phyloP scores from a whole-genome alignment of 2,113 vertebrate genomes.

The Meleagris gallopavo region DNA sequence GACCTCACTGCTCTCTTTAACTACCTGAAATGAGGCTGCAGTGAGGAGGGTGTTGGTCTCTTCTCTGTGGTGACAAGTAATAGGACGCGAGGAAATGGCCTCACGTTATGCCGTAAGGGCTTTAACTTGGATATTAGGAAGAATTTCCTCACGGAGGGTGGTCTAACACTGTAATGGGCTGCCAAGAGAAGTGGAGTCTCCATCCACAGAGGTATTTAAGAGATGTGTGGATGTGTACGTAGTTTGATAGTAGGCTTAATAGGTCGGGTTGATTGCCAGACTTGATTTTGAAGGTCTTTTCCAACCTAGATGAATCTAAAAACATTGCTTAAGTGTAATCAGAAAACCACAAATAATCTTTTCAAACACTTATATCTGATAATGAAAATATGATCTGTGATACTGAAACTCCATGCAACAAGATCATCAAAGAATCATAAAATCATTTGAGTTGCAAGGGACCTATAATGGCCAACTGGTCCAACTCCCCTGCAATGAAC shows the following conservation, averaged over 20 bases:
- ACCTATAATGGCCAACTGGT: no score
- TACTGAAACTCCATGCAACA: neutral
- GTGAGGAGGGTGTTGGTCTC: neutral
- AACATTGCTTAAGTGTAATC: neutral
- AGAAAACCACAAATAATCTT: neutral
- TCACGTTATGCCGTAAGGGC: neutral
- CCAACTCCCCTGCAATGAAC: no score
- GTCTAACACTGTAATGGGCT: neutral
- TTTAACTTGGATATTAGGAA: neutral
- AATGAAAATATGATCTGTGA: neutral
- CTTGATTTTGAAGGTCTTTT: neutral
- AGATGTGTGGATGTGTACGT: neutral
- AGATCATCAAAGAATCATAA: no score
- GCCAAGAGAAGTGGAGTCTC: neutral
- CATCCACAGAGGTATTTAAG: neutral
- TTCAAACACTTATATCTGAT: neutral
- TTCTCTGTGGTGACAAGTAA: neutral
- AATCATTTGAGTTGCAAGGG: no score
- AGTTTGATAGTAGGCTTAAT: neutral
- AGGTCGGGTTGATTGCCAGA: neutral
- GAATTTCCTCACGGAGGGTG: neutral
- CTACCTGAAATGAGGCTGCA: neutral
- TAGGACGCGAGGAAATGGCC: neutral
- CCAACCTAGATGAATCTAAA: neutral
- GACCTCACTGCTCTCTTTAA: neutral